Base-by-base conservation (phyloP, 2,113 vertebrate species). In the Reinhardtius hippoglossoides region DNA sequence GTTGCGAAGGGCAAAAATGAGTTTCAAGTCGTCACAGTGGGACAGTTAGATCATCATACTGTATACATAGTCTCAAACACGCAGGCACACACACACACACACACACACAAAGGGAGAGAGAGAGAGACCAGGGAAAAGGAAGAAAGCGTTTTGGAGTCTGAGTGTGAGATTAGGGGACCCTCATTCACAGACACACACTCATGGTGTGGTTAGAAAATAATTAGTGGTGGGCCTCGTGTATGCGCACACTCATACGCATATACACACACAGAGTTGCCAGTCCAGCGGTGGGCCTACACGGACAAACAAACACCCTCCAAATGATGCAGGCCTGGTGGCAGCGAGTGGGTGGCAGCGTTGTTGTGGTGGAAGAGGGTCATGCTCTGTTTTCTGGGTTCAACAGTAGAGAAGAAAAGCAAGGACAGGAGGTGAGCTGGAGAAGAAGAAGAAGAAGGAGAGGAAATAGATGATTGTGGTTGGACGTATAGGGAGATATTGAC, bases 401-500 rank as follows among this genome's bases (percentile, higher is more conserved):
- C 88, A 58, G 78, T 50, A 46, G 85, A 79, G 78, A 88, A 88
- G 75, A 87, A 86, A 88, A 84, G 76, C 60, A 63, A 69, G 73
- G 68, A 46, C 59, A 86, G 71, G 83, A 82, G 82, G 87, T 76
- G 87, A 67, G 60, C 78, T 52, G 80, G 62, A 79, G 88, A 66
- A 82, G 80, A 78, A 79, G 80, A 78, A 79, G 88, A 66, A 82
- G 80, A 76, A 87, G 81, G 82, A 71, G 84, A 88, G 87, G 91
- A 91, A 93, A 88, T 93, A 89, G 92, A 94, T 94, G 94, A 95
- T 88, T 93, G 94, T 78, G 88, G 91, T 92, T 78, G 90, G 87
- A 93, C 78, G 77, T 84, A 42, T 42, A 87, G 88, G 92, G 91
- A 93, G 93, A 95, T 94, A 94, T 94, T 93, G 94, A 94, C 94